These are phyloP conservation scores for Ptychobarbus kaznakovi DNA, from an alignment of 2,797 vertebrate species.

Conservation along the genomic window DNA sequence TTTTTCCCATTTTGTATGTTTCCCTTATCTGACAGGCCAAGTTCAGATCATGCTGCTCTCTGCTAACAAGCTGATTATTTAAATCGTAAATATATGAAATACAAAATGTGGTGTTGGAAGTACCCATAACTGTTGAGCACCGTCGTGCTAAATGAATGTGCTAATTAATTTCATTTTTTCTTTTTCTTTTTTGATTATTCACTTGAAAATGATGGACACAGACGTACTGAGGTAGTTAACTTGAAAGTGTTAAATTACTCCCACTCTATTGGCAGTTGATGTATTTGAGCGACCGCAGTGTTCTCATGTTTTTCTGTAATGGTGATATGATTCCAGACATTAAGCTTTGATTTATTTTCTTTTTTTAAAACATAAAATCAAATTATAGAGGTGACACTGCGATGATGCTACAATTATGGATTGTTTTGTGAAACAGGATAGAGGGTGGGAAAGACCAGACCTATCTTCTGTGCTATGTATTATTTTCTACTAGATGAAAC, in stretches of 20 bases:
- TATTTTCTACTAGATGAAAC: constrained; percentile 12
- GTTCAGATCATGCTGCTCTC: not conserved
- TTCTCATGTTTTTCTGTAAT: not conserved
- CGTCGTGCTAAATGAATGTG: not conserved
- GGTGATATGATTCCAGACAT: not conserved
- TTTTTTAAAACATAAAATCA: constrained; percentile 1
- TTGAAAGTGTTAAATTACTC: constrained; percentile 12
- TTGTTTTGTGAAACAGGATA: too few relatives aligned
- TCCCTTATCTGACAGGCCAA: not conserved
- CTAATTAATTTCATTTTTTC: not conserved
- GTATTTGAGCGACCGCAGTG: not conserved
- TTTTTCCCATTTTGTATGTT: not conserved
- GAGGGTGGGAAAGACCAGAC: too few relatives aligned
- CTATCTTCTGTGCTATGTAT: too few relatives aligned
- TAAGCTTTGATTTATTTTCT: not conserved
- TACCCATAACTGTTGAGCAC: not conserved
- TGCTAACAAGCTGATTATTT: not conserved
- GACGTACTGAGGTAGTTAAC: not conserved
- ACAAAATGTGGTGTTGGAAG: not conserved
- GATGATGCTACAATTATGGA: constrained; percentile 7
- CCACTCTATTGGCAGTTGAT: not conserved
- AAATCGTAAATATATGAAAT: not conserved
- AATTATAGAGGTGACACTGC: constrained; percentile 11
- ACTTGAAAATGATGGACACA: constrained; percentile 3
- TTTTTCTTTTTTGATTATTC: not conserved